Base-by-base conservation (phyloP, 2,797 vertebrate species). In the Onychomys arenicola region DNA sequence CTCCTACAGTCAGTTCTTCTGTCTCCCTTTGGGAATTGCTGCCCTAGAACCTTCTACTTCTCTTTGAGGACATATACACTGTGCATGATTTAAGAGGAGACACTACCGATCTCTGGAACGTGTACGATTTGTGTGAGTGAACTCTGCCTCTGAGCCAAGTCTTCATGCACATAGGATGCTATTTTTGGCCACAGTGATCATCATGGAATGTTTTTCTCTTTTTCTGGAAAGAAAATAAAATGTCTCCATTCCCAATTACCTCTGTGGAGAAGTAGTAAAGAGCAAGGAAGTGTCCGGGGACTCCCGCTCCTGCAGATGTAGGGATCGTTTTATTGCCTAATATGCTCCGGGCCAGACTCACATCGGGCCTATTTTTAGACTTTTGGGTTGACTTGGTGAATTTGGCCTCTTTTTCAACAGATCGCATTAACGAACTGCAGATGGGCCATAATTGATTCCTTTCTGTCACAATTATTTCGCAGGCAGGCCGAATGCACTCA, bases 161-260 rank as follows among this genome's bases (percentile, higher is more conserved):
- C 73, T 67, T 61, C 10, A 23, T 25, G 34, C 67, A 27, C 43
- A 76, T 37, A 76, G 75, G n/a, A 65, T 90, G 85, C 69, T 96
- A 86, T 92, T 96, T 97, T 96, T 91, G 96, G 89, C 77, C 27
- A 63, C 19, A 29, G 10, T 21, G 63, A 95, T 78, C 83, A 40
- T 95, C 43, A 34, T 0, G 57, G 84, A 95, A 96, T 86, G 84
- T 67, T 94, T 90, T 71, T 92, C 94, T 96, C 55, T 95, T 80
- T 95, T 95, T 95, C 67, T 85, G 87, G 89, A 83, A 96, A 81
- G 84, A 77, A 95, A 94, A 96, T 29, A 93, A 78, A 93, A 81
- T 40, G 90, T 82, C 27, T 96, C 78, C 34, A 59, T 80, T 93
- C 91, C n/a, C 83, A 95, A 16, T 87, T 55, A 89, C 93, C 67